Evolutionary conservation across 1,140 invertebrate genomes (phyloP).

Genomic region (Brachionus sp.): DNA sequence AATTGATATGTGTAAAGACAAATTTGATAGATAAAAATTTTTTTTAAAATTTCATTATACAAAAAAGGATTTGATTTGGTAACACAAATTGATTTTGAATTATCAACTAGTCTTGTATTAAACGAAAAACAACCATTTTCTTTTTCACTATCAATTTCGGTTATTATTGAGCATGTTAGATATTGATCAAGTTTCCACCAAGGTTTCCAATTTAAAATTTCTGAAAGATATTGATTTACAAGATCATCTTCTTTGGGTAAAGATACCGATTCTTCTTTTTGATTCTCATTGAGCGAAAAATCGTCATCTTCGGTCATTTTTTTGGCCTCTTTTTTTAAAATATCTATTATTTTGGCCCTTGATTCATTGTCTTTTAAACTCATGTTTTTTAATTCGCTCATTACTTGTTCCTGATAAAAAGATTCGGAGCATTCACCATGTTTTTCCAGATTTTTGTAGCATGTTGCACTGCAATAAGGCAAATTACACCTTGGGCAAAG

Average conservation of each 20-base stretch:
- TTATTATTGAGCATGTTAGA: background rate
- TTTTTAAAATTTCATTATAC: background rate
- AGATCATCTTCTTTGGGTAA: constrained; percentile 18
- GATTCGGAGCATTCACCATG: constrained; percentile 10
- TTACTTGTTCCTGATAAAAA: constrained; percentile 33
- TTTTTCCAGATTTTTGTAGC: constrained; percentile 9
- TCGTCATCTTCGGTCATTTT: background rate
- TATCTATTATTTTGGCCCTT: background rate
- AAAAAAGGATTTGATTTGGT: background rate
- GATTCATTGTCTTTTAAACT: constrained; percentile 15
- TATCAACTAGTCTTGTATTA: background rate
- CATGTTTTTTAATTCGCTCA: constrained; percentile 2
- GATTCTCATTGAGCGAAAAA: background rate
- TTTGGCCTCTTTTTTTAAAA: constrained; percentile 21
- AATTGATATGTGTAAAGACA: constrained; percentile 15
- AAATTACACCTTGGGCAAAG: constrained; percentile 32
- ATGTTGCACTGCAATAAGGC: background rate
- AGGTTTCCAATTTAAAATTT: constrained; percentile 28
- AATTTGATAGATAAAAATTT: background rate
- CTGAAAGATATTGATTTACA: background rate
- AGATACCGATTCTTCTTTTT: background rate
- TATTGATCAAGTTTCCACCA: background rate
- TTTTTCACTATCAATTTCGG: background rate
- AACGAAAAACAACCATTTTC: background rate
- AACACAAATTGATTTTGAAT: background rate